These are phyloP conservation scores for Drosophila oshimai DNA, from an alignment of 1,140 invertebrate genomes.

Conservation along the genomic window DNA sequence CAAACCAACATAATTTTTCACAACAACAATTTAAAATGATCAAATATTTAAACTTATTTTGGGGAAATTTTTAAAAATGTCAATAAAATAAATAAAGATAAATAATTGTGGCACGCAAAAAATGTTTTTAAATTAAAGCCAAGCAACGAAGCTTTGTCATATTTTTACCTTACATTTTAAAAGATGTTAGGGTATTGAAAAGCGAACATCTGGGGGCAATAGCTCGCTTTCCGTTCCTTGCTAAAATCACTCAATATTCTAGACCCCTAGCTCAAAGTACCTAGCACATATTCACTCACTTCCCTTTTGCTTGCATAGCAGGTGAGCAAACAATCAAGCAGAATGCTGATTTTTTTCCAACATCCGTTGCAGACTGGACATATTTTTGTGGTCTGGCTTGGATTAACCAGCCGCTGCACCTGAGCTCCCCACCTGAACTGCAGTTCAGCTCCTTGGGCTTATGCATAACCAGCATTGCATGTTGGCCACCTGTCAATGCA, in stretches of 20 bases:
- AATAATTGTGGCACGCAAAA: too few species aligned
- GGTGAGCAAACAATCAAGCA: slow-evolving; percentile 58
- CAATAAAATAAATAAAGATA: too few species aligned
- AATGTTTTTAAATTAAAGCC: too few species aligned
- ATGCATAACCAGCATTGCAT: slow-evolving; percentile 19
- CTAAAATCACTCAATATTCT: slow-evolving; percentile 9
- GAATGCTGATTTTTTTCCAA: slow-evolving; percentile 34
- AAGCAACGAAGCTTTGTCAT: too few species aligned
- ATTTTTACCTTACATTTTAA: neutral
- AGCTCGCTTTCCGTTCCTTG: too few species aligned
- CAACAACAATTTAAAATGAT: too few species aligned
- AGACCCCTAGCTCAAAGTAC: slow-evolving; percentile 2
- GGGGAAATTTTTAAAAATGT: too few species aligned
- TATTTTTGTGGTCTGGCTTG: slow-evolving; percentile 50
- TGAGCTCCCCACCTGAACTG: neutral
- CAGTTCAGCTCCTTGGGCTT: neutral
- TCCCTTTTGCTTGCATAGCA: slow-evolving; percentile 15
- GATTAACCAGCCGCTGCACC: too few species aligned
- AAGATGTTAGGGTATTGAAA: neutral
- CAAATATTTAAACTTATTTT: too few species aligned
- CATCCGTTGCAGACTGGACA: slow-evolving; percentile 49
- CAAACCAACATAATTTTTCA: too few species aligned
- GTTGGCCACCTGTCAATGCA: slow-evolving; percentile 66
- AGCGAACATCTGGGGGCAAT: neutral
- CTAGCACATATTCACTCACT: slow-evolving; percentile 7